Conservation (phyloP, 2,888 invertebrate species). For the Diadegma fenestrale region DNA sequence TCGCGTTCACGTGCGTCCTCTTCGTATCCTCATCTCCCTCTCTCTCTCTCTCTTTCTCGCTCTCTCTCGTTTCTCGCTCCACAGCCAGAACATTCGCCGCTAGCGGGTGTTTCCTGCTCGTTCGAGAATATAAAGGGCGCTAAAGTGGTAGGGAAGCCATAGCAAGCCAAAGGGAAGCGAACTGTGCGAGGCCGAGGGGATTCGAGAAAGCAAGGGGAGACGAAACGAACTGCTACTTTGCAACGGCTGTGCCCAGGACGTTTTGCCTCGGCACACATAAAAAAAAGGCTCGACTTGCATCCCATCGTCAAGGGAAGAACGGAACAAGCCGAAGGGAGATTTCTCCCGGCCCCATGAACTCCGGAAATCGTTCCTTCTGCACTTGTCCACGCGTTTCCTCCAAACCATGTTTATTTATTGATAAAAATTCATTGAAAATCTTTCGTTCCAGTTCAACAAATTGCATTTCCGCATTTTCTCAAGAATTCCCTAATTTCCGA, state of each 20-base stretch:
- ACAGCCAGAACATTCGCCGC: constrained; percentile 49
- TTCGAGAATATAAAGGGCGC: constrained; percentile 46
- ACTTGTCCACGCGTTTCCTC: constrained; percentile 24
- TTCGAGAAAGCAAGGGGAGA: not conserved
- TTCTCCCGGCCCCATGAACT: not conserved
- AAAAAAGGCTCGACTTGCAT: constrained; percentile 29
- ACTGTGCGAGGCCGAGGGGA: constrained; percentile 8
- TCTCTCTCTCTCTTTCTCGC: not conserved
- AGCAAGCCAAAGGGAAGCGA: constrained; percentile 3
- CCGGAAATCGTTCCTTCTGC: constrained; percentile 32
- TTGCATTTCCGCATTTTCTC: not conserved
- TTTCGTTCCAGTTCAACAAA: not conserved
- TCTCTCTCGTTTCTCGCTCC: constrained; percentile 25
- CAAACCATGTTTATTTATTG: not conserved
- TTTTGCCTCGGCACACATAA: constrained; percentile 5
- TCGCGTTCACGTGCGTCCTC: not conserved
- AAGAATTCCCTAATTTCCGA: not conserved
- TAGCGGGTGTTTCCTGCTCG: constrained; percentile 67
- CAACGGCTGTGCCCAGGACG: constrained; percentile 28
- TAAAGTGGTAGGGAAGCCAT: constrained; percentile 42
- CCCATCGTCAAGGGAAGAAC: constrained; percentile 28
- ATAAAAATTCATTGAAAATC: not conserved
- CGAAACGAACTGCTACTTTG: constrained; percentile 42
- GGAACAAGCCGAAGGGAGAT: constrained; percentile 17
- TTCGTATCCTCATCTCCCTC: not conserved